A percentile compares a stretch with the other conserved stretches of the same genome.
Conservation (phyloP, 2,797 vertebrate genomes). For the Myotis daubentonii region DNA sequence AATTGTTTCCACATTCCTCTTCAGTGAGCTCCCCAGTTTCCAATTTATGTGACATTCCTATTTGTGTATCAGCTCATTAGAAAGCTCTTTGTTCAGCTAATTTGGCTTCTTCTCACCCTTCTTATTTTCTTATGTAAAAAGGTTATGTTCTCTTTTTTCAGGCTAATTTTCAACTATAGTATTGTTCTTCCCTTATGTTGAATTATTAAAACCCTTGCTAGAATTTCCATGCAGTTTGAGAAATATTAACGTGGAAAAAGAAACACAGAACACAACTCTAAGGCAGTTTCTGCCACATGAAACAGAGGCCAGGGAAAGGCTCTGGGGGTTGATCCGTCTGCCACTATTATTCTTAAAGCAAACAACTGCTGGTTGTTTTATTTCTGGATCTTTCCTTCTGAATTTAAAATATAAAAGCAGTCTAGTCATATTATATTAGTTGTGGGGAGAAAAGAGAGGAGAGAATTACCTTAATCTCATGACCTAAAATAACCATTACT, state of each 20-base stretch:
- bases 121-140: slow-evolving; percentile 63
- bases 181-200: slow-evolving; percentile 52
- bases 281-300: neutral
- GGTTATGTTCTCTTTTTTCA: slow-evolving; percentile 56
- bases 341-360: slow-evolving; percentile 61
- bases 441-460: neutral
- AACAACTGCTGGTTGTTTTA: slow-evolving; percentile 60
- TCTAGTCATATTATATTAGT: neutral
- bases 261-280: slow-evolving; percentile 34
- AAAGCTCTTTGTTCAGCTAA: slow-evolving; percentile 51
- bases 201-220: slow-evolving; percentile 70
- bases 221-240: slow-evolving; percentile 52
- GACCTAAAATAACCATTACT: slow-evolving; percentile 56
- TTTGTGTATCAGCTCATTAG: slow-evolving; percentile 42
- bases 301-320: neutral
- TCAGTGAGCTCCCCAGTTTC: neutral
- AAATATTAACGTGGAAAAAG: slow-evolving; percentile 61
- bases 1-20: slow-evolving; percentile 8
- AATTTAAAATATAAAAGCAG: slow-evolving; percentile 57
- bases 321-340: neutral
- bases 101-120: slow-evolving; percentile 40
- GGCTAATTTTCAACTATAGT: slow-evolving; percentile 66
- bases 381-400: slow-evolving; percentile 56
- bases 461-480: slow-evolving; percentile 16
- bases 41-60: slow-evolving; percentile 27